Conservation (phyloP, 2,888 invertebrate genomes). For the Cheilosia scutellata region DNA sequence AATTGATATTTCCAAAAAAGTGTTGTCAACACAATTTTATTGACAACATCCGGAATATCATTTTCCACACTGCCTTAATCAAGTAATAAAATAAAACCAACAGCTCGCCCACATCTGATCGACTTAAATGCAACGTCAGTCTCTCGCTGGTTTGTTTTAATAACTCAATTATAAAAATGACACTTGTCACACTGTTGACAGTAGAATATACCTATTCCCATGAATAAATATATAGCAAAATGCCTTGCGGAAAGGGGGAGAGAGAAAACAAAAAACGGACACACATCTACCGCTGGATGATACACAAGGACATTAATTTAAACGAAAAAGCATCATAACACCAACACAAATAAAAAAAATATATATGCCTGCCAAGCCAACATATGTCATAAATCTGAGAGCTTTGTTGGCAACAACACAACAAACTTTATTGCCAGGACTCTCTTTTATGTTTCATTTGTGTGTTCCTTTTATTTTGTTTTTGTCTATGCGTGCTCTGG, state of each 20-base stretch:
- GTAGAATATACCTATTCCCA: constrained; percentile 30
- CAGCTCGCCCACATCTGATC: neutral
- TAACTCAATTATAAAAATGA: constrained; percentile 56
- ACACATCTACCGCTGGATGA: constrained; percentile 32
- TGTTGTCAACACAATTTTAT: too few relatives aligned
- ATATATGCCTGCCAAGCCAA: constrained; percentile 3
- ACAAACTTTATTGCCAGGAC: constrained; percentile 71
- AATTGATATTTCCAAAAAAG: too few relatives aligned
- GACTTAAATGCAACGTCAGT: constrained; percentile 4
- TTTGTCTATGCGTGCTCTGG: constrained; percentile 4
- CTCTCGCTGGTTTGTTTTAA: constrained; percentile 26
- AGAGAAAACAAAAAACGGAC: constrained; percentile 18
- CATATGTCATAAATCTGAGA: constrained; percentile 74
- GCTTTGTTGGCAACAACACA: constrained; percentile 74
- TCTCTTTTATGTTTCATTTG: constrained; percentile 62
- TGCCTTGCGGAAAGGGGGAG: constrained; percentile 31
- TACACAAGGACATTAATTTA: constrained; percentile 60
- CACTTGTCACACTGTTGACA: constrained; percentile 60
- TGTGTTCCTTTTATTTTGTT: constrained; percentile 1
- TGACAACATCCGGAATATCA: too few relatives aligned
- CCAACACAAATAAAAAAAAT: constrained; percentile 2
- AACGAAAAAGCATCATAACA: constrained; percentile 40
- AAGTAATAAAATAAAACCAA: constrained; percentile 8
- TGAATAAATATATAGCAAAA: constrained; percentile 25
- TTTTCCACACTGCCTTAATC: neutral